Evolutionary conservation across 2,888 invertebrate genomes (phyloP).

Genomic region (Drosophila aldrichi): DNA sequence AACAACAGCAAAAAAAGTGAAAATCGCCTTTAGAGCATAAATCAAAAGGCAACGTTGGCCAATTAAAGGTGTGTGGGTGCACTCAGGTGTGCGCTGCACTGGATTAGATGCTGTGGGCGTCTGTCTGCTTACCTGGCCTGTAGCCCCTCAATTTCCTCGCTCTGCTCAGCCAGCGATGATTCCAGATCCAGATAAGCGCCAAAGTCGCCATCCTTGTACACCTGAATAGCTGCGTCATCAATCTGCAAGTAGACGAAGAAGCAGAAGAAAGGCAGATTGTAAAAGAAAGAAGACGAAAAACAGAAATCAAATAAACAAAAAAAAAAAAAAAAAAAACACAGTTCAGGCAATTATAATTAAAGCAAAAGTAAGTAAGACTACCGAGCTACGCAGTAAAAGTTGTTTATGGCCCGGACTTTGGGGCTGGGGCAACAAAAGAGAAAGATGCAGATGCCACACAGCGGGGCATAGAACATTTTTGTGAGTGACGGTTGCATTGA

Average conservation of each 20-base stretch:
- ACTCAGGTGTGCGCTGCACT: conserved; percentile 9
- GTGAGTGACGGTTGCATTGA: conserved; percentile 66
- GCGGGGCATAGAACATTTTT: conserved; percentile 68
- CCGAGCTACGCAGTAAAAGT: conserved; percentile 73
- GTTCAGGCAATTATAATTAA: conserved; percentile 66
- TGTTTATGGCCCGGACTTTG: conserved; percentile 64
- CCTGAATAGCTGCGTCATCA: conserved; percentile 98
- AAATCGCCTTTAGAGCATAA: conserved; percentile 45
- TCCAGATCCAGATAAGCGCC: conserved; percentile 99
- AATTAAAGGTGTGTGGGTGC: conserved; percentile 36
- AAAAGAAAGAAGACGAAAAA: not conserved
- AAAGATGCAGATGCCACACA: conserved; percentile 61
- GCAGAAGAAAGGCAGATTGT: not conserved
- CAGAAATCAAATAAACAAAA: too few relatives aligned
- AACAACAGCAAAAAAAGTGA: conserved; percentile 57
- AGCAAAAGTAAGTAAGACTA: conserved; percentile 62
- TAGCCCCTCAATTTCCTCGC: conserved; percentile 98
- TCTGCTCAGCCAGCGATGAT: conserved; percentile 97
- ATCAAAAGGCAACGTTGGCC: conserved; percentile 33
- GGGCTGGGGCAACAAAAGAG: conserved; percentile 47
- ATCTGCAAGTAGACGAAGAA: conserved; percentile 87
- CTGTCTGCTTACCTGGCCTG: conserved; percentile 92
- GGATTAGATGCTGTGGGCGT: conserved; percentile 43
- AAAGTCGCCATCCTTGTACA: conserved; percentile 98
- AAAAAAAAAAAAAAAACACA: conserved; percentile 12